Evolutionary conservation across 2,888 invertebrate species (phyloP).

Genomic region (Luffia ferchaultella): DNA sequence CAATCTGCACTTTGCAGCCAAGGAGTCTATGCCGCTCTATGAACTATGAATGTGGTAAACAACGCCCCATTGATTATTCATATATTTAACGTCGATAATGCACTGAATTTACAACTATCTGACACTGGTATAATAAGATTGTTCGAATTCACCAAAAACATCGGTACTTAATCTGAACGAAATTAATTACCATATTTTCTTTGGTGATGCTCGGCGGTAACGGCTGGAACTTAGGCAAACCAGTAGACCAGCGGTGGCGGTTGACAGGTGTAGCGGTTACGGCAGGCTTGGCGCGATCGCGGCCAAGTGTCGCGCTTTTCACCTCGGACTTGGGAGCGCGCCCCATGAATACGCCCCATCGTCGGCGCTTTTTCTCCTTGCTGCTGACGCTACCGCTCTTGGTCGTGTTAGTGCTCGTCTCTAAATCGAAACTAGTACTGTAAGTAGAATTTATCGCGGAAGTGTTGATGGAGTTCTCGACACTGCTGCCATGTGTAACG

Average conservation of each 20-base stretch:
- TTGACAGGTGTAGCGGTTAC: conserved; percentile 51
- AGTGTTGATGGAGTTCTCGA: conserved; percentile 30
- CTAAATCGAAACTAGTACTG: conserved; percentile 35
- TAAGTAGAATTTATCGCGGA: conserved; percentile 36
- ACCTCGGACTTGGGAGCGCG: conserved; percentile 54
- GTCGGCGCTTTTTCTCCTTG: conserved; percentile 70
- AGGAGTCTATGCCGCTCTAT: no score
- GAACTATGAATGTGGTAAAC: no score
- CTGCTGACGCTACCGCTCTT: conserved; percentile 29
- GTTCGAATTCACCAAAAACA: no score
- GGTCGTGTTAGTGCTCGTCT: conserved; percentile 20
- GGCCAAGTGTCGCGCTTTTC: conserved; percentile 74
- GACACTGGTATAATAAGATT: no score
- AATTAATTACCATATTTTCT: conserved; percentile 74
- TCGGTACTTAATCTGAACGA: no score
- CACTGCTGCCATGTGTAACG: conserved; percentile 22
- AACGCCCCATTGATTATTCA: no score
- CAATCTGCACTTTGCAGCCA: no score
- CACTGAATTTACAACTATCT: no score
- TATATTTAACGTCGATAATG: no score
- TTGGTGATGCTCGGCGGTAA: conserved; percentile 80
- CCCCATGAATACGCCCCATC: conserved; percentile 76
- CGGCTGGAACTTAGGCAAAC: conserved; percentile 73
- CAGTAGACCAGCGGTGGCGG: conserved; percentile 76
- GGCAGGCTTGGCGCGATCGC: conserved; percentile 66